Evolutionary conservation across 2,797 vertebrate species (phyloP).

Genomic region (Trematomus bernacchii): DNA sequence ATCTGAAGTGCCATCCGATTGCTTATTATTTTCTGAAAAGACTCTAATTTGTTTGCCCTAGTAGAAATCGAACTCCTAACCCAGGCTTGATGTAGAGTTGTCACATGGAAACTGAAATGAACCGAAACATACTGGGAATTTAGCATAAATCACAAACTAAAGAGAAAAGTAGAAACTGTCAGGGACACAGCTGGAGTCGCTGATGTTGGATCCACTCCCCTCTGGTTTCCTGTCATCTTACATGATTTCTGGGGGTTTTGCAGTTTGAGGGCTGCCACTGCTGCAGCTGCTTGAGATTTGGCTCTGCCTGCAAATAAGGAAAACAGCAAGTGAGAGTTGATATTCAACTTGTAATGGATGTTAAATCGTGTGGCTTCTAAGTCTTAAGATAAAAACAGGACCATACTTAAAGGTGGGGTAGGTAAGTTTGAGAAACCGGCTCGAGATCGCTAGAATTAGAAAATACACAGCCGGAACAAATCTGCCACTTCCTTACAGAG

Average conservation of each 20-base stretch:
- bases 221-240: slow-evolving; percentile 20
- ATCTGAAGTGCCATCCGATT: neutral
- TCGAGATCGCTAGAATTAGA: too few species aligned
- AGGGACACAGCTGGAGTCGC: slow-evolving; percentile 18
- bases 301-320: slow-evolving; percentile 4
- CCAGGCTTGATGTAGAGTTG: neutral
- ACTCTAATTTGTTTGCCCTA: neutral
- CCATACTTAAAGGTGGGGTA: too few species aligned
- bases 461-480: too few species aligned
- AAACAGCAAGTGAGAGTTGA: neutral
- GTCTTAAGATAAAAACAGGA: neutral
- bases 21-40: neutral
- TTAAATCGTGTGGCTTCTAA: neutral
- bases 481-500: too few species aligned
- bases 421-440: too few species aligned
- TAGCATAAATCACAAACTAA: slow-evolving; percentile 19
- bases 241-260: slow-evolving; percentile 9
- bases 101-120: neutral
- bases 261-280: slow-evolving; percentile 12
- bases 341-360: neutral
- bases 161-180: slow-evolving; percentile 14
- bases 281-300: slow-evolving; percentile 22
- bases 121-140: neutral
- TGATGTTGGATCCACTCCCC: slow-evolving; percentile 7
- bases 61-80: neutral